Evolutionary conservation across 2,113 vertebrate genomes (phyloP).

Genomic region (Redunca redunca): DNA sequence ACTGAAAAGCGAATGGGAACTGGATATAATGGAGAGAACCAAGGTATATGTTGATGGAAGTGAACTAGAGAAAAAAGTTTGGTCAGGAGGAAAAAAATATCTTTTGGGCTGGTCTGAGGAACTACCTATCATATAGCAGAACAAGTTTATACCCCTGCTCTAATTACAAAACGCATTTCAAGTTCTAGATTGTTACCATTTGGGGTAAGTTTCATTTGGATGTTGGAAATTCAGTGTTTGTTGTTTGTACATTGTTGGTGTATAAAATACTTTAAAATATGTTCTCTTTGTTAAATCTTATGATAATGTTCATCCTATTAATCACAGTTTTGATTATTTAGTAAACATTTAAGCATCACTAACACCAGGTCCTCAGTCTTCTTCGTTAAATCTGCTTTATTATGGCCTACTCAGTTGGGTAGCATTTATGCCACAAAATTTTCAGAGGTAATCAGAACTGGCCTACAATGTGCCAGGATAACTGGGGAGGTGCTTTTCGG

Average conservation of each 20-base stretch:
- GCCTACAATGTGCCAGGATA: neutral
- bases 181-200: neutral
- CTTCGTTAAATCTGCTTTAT: neutral
- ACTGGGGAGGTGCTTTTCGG: neutral
- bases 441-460: conserved; percentile 16
- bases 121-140: neutral
- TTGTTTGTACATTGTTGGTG: neutral
- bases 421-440: neutral
- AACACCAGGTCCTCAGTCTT: neutral
- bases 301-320: neutral
- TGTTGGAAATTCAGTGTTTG: neutral
- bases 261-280: conserved; percentile 3
- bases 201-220: neutral
- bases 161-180: neutral
- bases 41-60: neutral
- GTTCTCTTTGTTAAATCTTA: neutral
- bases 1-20: neutral
- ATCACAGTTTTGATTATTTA: neutral
- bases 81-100: neutral
- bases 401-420: neutral
- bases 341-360: neutral
- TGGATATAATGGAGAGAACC: neutral
- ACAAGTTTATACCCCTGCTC: neutral
- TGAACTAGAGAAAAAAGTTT: neutral
- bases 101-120: neutral